Percentiles rank a stretch among this genome's conserved stretches.
phyloP scores from a whole-genome alignment of 1,140 invertebrate genomes.

The Drosophila tsacasi region DNA sequence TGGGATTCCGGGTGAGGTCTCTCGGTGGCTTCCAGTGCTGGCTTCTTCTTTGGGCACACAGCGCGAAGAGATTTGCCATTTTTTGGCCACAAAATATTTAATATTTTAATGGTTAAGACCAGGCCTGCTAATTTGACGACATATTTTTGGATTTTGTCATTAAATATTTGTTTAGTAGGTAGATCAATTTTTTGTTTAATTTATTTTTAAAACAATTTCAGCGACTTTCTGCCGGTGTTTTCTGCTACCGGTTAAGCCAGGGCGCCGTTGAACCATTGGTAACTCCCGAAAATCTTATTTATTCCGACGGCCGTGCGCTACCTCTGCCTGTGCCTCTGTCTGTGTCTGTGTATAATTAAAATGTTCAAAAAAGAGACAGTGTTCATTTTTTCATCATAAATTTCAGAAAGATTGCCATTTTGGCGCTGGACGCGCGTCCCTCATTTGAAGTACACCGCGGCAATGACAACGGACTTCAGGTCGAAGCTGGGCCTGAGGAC shows the following conservation, averaged over 20 bases:
- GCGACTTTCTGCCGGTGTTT: conserved; percentile 15
- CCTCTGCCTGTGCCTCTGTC: background rate
- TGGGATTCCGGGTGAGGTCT: background rate
- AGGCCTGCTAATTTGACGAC: background rate
- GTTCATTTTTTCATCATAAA: conserved; percentile 84
- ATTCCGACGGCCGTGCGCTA: conserved; percentile 3
- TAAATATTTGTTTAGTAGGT: background rate
- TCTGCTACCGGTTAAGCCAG: conserved; percentile 28
- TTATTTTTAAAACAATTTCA: background rate
- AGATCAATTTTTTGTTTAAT: background rate
- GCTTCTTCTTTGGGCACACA: background rate
- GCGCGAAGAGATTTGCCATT: background rate
- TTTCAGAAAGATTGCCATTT: conserved; percentile 82
- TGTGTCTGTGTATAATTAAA: conserved; percentile 71
- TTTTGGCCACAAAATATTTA: background rate
- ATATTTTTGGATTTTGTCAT: background rate
- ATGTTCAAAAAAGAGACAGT: conserved; percentile 82
- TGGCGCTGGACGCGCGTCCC: conserved; percentile 65
- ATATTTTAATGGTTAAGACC: background rate
- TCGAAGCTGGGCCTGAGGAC: background rate
- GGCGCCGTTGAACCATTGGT: conserved; percentile 27
- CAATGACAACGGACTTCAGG: conserved; percentile 65
- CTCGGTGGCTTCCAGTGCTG: conserved; percentile 1
- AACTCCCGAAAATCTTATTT: conserved; percentile 37
- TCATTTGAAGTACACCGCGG: conserved; percentile 78